Base-by-base conservation (phyloP, 2,888 invertebrate genomes). In the Desoria tigrina region DNA sequence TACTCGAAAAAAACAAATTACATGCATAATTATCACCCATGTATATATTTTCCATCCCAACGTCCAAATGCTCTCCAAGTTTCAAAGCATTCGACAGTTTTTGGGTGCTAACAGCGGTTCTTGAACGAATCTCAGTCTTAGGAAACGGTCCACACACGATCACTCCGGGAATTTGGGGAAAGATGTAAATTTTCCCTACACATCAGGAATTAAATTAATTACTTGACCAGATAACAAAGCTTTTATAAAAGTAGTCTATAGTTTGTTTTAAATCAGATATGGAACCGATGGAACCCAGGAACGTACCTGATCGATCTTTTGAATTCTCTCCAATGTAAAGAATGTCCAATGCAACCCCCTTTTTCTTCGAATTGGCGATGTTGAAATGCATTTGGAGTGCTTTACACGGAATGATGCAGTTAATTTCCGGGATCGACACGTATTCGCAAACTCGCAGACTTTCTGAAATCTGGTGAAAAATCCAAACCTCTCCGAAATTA, bases 91-190 rank as follows among this genome's bases (percentile, higher is more conserved):
- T 58, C 14, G 50, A 45, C 9, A 69, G 53, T 59, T 59, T 61
- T 18, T 58, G 55, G 18, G 58, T 55, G 39, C 21, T 59, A 16
- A 21, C 42, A 27, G 24, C n/a, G 11, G 51, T 51, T 55, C 59
- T 58, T 1, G 45, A 11, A 1, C 59, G 57, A 1, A 59, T 61
- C 49, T 65, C 61, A 54, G 61, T 55, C 9, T 63, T 65, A 55
- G 49, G 63, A 53, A 69, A 69, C 1, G 69, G 69, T 7, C 69
- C 69, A 49, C 69, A 69, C 24, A 69, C 42, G 32, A 69, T 61
- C n/a, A 66, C 62, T 59, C 62, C 66, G 4, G 66, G 65, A 23
- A 69, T 50, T 28, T 65, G 54, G 14, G 69, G 69, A 16, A 69
- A 66, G 16, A 69, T 61, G 45, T 69, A 69, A 24, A 69, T 66